phyloP scores from a whole-genome alignment of 1,140 invertebrate species.

The Nautilus pompilius region DNA sequence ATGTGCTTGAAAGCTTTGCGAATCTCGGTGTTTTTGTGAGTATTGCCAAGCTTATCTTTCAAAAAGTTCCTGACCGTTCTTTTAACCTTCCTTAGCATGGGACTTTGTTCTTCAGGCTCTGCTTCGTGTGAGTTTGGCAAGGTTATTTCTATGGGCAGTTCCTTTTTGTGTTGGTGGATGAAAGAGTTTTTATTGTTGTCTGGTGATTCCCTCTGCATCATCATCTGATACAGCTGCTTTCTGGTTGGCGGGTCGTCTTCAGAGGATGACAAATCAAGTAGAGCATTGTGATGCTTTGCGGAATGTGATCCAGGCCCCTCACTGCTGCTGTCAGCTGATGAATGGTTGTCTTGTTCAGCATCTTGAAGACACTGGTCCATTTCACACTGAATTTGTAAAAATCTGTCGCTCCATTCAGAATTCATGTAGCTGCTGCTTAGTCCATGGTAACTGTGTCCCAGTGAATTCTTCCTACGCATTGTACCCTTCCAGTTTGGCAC shows the following conservation, averaged over 20 bases:
- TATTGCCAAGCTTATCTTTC: not conserved
- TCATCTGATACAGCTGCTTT: too few relatives aligned
- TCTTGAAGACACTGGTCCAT: constrained; percentile 40
- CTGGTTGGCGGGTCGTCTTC: too few relatives aligned
- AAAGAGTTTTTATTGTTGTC: too few relatives aligned
- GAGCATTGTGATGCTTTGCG: too few relatives aligned
- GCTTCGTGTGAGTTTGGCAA: too few relatives aligned
- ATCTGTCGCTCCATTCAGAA: constrained; percentile 38
- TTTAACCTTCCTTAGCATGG: not conserved
- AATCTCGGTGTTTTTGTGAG: constrained; percentile 1
- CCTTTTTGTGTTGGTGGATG: too few relatives aligned
- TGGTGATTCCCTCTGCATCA: too few relatives aligned
- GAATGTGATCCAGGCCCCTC: too few relatives aligned
- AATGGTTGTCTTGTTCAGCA: constrained; percentile 12
- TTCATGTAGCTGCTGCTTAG: not conserved
- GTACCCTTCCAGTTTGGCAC: not conserved
- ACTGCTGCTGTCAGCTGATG: too few relatives aligned
- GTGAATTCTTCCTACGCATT: not conserved
- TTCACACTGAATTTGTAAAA: constrained; percentile 44
- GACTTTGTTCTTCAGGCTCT: too few relatives aligned
- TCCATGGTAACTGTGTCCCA: not conserved
- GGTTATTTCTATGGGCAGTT: too few relatives aligned
- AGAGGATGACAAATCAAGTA: too few relatives aligned
- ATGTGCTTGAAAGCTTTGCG: constrained; percentile 21
- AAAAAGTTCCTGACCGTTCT: not conserved